Evolutionary conservation across 2,888 invertebrate species (phyloP), one percentile per base, ranked within the genome.

Genomic region (Pandemis corylana): DNA sequence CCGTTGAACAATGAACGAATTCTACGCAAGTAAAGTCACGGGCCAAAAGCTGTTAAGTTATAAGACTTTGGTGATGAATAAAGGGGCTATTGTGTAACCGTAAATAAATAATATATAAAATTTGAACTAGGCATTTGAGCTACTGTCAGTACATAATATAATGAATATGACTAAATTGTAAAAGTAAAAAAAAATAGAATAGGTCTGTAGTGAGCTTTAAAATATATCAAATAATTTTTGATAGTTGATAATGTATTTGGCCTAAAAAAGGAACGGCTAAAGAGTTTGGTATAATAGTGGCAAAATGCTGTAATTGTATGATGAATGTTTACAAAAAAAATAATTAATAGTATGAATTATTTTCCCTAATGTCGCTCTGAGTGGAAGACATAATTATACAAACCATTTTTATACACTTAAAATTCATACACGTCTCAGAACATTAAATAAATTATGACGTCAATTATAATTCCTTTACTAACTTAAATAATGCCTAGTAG

Each of bases 391-490:
- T 4, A 10, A 9, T 9, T 15, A 56, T 36, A 36, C 3, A 20
- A 4, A 56, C 7, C 13, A 15, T 20, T 59, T 28, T 59, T 28
- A 28, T 59, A 59, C 59, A 28, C 59, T 59, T 20, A 10, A 59
- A 59, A 59, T 28, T 20, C 20, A 12, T 56, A 61, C 36, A 12
- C 59, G 46, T 53, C 49, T 71, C 15, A 49, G 46, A 9, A 56
- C 42, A 44, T 28, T 12, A 15, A 70, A 28, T 15, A 69, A 70
- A 65, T 68, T 41, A 49, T 65, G n/a, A 70, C 51, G 74, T 74
- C 74, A 74, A 74, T 70, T 74, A 70, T 44, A 66, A 64, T 59
- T 73, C 59, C 59, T 66, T 74, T 15, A 69, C 15, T 5, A 42
- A 56, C 13, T 15, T 12, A 46, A 36, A 12, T 46, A 41, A 28